Evolutionary conservation across 2,113 vertebrate genomes (phyloP), one percentile per base, ranked within the genome.

Genomic region (Nettapus auritus): DNA sequence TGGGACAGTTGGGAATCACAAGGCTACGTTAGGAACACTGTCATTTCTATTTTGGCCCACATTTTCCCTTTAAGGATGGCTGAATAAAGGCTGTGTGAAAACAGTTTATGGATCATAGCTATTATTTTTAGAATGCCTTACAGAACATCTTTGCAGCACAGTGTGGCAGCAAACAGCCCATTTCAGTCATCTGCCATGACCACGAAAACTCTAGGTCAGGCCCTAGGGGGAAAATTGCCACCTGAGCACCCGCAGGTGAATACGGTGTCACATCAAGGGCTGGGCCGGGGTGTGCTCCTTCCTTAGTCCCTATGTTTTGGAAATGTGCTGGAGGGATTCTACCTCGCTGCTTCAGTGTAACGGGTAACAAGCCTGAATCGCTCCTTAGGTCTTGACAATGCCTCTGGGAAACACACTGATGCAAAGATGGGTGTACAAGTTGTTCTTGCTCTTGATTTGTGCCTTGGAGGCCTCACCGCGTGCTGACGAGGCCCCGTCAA

Each of bases 81-180:
- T 46, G 46, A 86, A 86, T 89, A 88, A 96, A 94, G 71, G 82
- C 59, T 70, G 15, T 59, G 50, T 57, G 67, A 69, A 73, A 82
- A 25, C 50, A 67, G 40, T 23, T 79, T 48, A 46, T 67, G 50
- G n/a, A 62, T 70, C 50, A 57, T 22, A 89, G 57, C 40, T 40
- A 29, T 80, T 88, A 52, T 78, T 90, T 93, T 64, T 38, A 73
- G 64, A 57, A 40, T 81, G 28, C 70, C 16, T 10, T n/a, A 9
- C 71, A 36, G 38, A 79, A n/a, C 7, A 22, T 48, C 31, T 50
- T 69, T 78, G n/a, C 71, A 56, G 87, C 19, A 42, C 5, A 34
- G 26, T 15, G 28, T 2, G 21, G 46, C 31, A 76, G 76, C 76
- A 66, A 64, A 28, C 25, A 69, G n/a, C 3, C 25, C 13, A 60